Percentiles rank a stretch among this genome's conserved stretches.
Conservation (phyloP, 92 coral and sea anemone genomes). For the Siderastrea siderea region DNA sequence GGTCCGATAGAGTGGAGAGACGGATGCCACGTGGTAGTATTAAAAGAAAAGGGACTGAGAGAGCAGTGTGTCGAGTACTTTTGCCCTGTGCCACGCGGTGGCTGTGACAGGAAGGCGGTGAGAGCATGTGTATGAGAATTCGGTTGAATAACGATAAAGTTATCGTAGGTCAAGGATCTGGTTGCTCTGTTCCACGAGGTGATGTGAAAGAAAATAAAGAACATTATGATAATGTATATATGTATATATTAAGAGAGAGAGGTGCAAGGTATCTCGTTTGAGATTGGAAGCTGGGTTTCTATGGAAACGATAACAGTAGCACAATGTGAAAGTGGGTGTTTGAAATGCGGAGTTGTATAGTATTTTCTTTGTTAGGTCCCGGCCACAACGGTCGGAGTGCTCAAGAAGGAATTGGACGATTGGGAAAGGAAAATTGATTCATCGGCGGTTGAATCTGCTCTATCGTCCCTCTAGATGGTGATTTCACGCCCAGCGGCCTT, state of each 20-base stretch:
- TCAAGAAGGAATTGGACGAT: constrained; percentile 7
- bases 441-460: constrained; percentile 19
- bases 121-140: not conserved
- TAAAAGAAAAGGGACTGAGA: too few species aligned
- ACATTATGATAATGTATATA: not conserved
- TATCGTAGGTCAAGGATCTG: not conserved
- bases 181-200: constrained; percentile 12
- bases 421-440: constrained; percentile 3
- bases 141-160: not conserved
- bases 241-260: too few species aligned
- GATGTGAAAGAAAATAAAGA: not conserved
- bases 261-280: too few species aligned
- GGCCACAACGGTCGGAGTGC: constrained; percentile 17
- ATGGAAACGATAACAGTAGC: too few species aligned
- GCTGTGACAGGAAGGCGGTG: not conserved
- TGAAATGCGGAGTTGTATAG: too few species aligned
- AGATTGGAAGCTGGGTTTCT: too few species aligned
- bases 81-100: not conserved
- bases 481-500: constrained; percentile 24
- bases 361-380: constrained; percentile 1
- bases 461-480: constrained; percentile 7
- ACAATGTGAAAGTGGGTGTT: too few species aligned
- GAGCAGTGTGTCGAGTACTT: not conserved
- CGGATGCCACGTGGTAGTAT: too few species aligned
- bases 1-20: not conserved